Conservation (phyloP, 2,888 invertebrate genomes). For the Cantharis rufa region DNA sequence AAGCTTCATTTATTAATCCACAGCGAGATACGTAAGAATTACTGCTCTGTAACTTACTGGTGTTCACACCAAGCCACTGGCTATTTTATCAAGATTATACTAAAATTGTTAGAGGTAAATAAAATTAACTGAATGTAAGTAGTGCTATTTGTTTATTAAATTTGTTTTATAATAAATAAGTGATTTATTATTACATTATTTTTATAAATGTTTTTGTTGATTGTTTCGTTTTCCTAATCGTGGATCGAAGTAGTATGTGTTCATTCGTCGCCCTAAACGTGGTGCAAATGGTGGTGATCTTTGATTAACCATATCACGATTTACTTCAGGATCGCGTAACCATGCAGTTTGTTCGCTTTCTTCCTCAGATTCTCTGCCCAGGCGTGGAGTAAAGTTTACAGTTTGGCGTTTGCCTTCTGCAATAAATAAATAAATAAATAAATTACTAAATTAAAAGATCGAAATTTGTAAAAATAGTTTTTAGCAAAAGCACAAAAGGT, state of each 20-base stretch:
- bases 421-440: not conserved
- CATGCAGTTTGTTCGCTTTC: slow-evolving; percentile 41
- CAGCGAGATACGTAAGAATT: too few species aligned
- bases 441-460: too few species aligned
- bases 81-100: too few species aligned
- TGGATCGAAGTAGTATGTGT: slow-evolving; percentile 52
- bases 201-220: slow-evolving; percentile 10
- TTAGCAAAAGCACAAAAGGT: too few species aligned
- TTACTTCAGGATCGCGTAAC: slow-evolving; percentile 41
- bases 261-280: slow-evolving; percentile 56
- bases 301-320: slow-evolving; percentile 47
- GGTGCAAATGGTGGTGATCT: slow-evolving; percentile 58
- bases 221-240: slow-evolving; percentile 50
- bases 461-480: too few species aligned
- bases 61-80: too few species aligned
- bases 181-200: not conserved
- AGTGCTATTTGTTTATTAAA: not conserved
- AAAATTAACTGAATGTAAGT: not conserved
- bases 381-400: slow-evolving; percentile 57
- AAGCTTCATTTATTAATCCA: too few species aligned
- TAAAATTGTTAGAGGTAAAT: not conserved
- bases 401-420: slow-evolving; percentile 48
- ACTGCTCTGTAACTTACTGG: too few species aligned
- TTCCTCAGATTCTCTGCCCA: slow-evolving; percentile 56
- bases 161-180: not conserved